phyloP scores from a whole-genome alignment of 2,888 invertebrate genomes.

The Cosmopolites sordidus region DNA sequence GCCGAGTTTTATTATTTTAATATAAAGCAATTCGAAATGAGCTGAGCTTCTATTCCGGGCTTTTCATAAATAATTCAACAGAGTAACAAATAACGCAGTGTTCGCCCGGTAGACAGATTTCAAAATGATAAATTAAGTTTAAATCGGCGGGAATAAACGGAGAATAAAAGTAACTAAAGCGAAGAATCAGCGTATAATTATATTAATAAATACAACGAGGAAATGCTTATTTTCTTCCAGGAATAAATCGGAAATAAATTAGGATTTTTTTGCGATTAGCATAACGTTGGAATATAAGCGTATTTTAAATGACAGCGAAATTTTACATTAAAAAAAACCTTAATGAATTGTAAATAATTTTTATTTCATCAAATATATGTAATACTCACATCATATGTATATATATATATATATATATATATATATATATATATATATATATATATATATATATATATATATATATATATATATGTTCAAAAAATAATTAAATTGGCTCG shows the following conservation, averaged over 20 bases:
- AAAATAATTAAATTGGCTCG: too few species aligned
- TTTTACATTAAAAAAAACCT: neutral
- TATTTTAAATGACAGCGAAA: neutral
- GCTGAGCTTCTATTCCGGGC: constrained; percentile 18
- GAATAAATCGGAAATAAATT: constrained; percentile 10
- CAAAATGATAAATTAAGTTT: constrained; percentile 26
- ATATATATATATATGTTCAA: constrained; percentile 4
- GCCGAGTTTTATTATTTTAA: constrained; percentile 32
- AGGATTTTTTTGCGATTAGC: neutral
- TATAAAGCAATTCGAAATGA: constrained; percentile 33
- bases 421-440: constrained; percentile 6
- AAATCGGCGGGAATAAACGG: constrained; percentile 22
- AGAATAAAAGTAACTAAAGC: constrained; percentile 18
- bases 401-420: constrained; percentile 4
- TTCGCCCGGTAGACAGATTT: constrained; percentile 23
- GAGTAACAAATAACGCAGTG: constrained; percentile 23
- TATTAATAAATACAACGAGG: constrained; percentile 16
- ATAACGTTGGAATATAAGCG: too few species aligned
- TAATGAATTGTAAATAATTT: too few species aligned
- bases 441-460: constrained; percentile 6
- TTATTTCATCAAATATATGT: too few species aligned
- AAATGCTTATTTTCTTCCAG: constrained; percentile 12
- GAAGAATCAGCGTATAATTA: constrained; percentile 16
- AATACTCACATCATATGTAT: too few species aligned
- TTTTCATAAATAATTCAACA: constrained; percentile 24